Percentiles rank a stretch among this genome's conserved stretches.
Conservation (phyloP, 2,113 vertebrate genomes). For the Heliornis fulica region DNA sequence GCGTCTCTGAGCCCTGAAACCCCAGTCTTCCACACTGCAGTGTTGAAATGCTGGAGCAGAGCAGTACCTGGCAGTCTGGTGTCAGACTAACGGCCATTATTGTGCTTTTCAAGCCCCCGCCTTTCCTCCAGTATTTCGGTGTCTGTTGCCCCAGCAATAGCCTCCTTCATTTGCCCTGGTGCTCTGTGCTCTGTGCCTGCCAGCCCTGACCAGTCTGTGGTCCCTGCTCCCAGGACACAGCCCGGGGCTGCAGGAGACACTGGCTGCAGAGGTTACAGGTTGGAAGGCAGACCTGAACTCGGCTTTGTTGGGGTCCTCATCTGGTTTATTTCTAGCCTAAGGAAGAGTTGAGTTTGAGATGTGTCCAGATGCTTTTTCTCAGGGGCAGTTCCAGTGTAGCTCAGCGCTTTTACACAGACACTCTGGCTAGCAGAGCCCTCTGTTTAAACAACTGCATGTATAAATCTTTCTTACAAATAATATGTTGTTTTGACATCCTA, state of each 20-base stretch:
- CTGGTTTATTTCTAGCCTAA: neutral
- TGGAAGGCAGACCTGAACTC: neutral
- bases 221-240: too few relatives aligned
- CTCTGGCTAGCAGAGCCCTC: neutral
- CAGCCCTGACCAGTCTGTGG: too few relatives aligned
- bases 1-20: neutral
- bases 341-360: neutral
- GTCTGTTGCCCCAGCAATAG: neutral
- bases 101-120: neutral
- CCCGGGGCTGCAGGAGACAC: too few relatives aligned
- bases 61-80: neutral
- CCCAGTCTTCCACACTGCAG: fast-evolving
- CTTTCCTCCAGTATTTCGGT: neutral
- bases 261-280: neutral
- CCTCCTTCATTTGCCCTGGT: neutral
- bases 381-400: neutral
- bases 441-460: constrained; percentile 9
- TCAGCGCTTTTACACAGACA: constrained; percentile 11
- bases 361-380: constrained; percentile 44
- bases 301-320: neutral
- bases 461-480: neutral
- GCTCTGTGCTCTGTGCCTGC: neutral
- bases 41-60: neutral
- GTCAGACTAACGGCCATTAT: fast-evolving
- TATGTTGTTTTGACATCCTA: neutral